phyloP scores from a whole-genome alignment of 2,797 vertebrate species.

The Thripadectes ignobilis region DNA sequence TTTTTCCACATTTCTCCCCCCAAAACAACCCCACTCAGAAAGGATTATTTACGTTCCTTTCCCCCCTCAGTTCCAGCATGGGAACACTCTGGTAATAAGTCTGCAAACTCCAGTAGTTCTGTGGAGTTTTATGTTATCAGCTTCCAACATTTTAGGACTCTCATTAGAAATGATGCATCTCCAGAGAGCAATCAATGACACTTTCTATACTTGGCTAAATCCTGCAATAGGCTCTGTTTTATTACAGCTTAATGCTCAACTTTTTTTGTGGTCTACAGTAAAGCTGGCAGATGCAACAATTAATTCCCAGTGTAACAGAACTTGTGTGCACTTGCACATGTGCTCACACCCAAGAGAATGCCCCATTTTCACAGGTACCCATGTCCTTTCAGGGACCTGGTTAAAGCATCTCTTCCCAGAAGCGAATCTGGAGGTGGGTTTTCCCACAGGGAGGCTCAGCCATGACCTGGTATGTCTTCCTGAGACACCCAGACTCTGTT shows the following conservation, averaged over 20 bases:
- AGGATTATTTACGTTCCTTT: conserved; percentile 64
- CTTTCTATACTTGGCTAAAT: conserved; percentile 31
- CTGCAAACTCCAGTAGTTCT: conserved; percentile 57
- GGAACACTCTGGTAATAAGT: conserved; percentile 33
- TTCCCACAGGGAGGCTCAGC: not conserved
- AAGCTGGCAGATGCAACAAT: not conserved
- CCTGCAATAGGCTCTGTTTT: conserved; percentile 5
- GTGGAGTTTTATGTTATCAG: conserved; percentile 45
- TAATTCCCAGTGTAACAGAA: not conserved
- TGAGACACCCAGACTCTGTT: not conserved
- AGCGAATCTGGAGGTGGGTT: not conserved
- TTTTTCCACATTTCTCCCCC: conserved; percentile 60
- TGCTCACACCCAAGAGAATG: not conserved
- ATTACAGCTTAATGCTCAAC: not conserved
- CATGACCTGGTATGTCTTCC: not conserved
- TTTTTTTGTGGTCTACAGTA: not conserved
- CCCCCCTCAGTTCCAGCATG: not conserved
- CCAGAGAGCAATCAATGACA: conserved; percentile 50
- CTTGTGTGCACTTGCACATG: accelerated
- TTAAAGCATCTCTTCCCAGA: not conserved
- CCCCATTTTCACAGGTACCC: not conserved
- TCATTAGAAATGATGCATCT: conserved; percentile 62
- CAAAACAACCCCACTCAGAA: conserved; percentile 65
- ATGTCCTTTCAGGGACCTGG: not conserved
- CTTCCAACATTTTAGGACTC: conserved; percentile 38